phyloP scores from a whole-genome alignment of 2,888 invertebrate species.

The Coleophora flavipennella region DNA sequence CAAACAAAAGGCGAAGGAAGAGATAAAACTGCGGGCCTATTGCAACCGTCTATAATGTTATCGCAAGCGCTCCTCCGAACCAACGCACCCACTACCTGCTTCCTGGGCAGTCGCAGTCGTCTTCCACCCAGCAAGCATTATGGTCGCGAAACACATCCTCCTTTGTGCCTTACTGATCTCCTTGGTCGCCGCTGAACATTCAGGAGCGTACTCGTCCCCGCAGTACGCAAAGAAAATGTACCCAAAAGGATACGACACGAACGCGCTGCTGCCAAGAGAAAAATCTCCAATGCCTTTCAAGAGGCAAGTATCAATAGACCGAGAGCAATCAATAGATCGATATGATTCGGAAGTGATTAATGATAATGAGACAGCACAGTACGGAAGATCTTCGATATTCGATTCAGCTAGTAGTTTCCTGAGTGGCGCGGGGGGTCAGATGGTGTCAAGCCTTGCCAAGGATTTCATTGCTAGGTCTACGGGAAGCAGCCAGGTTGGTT shows the following conservation, averaged over 20 bases:
- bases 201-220: conserved; percentile 66
- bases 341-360: conserved; percentile 21
- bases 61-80: too few relatives aligned
- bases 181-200: conserved; percentile 41
- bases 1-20: conserved; percentile 62
- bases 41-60: too few relatives aligned
- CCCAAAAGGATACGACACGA: conserved; percentile 45
- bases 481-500: conserved; percentile 79
- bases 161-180: conserved; percentile 23
- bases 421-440: conserved; percentile 61
- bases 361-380: conserved; percentile 36
- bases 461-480: conserved; percentile 79
- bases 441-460: conserved; percentile 74
- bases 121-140: conserved; percentile 23
- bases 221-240: conserved; percentile 68
- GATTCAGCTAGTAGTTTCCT: conserved; percentile 55
- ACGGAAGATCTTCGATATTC: conserved; percentile 48
- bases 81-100: conserved; percentile 37
- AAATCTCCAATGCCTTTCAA: conserved; percentile 38
- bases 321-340: conserved; percentile 32
- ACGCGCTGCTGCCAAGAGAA: conserved; percentile 47
- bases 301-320: conserved; percentile 16
- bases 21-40: conserved; percentile 56
- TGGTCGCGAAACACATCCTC: conserved; percentile 40
- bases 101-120: conserved; percentile 31